These are phyloP conservation scores for Conus canariensis DNA, from an alignment of 2,888 invertebrate genomes.

Conservation along the genomic window DNA sequence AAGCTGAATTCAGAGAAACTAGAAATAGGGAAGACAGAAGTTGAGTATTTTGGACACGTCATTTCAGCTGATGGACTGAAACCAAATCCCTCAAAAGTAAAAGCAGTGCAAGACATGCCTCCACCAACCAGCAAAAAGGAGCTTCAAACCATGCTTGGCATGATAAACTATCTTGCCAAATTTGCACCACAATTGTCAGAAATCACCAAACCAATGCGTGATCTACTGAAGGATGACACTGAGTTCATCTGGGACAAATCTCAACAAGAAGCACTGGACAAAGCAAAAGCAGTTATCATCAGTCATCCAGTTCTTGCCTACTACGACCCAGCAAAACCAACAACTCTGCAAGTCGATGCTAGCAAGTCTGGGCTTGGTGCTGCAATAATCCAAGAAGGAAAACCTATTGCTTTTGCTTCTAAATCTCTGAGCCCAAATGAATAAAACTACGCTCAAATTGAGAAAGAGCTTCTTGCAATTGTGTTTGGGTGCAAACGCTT, in stretches of 20 bases:
- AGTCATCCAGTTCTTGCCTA: slow-evolving; percentile 41
- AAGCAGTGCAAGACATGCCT: not conserved
- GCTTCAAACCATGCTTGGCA: slow-evolving; percentile 51
- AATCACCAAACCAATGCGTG: slow-evolving; percentile 43
- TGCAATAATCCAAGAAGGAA: slow-evolving; percentile 52
- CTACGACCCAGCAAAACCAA: slow-evolving; percentile 51
- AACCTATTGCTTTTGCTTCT: slow-evolving; percentile 54
- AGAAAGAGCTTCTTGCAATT: too few relatives aligned
- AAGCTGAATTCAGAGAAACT: not conserved
- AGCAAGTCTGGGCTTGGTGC: slow-evolving; percentile 50
- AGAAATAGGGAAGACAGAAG: not conserved
- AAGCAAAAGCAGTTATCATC: slow-evolving; percentile 48
- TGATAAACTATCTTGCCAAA: slow-evolving; percentile 53
- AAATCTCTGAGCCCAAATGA: slow-evolving; percentile 48
- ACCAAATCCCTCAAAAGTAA: not conserved
- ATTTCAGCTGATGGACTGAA: not conserved
- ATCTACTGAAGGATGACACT: slow-evolving; percentile 40
- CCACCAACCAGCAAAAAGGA: slow-evolving; percentile 49
- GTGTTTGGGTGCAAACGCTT: too few relatives aligned
- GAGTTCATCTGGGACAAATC: too few relatives aligned
- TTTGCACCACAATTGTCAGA: slow-evolving; percentile 40
- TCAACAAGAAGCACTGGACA: slow-evolving; percentile 48
- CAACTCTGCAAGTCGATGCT: slow-evolving; percentile 56
- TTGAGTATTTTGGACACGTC: not conserved
- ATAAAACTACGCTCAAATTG: too few relatives aligned